Percentiles rank a stretch among this genome's conserved stretches.
These are phyloP conservation scores for Euthynnus affinis DNA, from an alignment of 2,797 vertebrate species.

Conservation along the genomic window DNA sequence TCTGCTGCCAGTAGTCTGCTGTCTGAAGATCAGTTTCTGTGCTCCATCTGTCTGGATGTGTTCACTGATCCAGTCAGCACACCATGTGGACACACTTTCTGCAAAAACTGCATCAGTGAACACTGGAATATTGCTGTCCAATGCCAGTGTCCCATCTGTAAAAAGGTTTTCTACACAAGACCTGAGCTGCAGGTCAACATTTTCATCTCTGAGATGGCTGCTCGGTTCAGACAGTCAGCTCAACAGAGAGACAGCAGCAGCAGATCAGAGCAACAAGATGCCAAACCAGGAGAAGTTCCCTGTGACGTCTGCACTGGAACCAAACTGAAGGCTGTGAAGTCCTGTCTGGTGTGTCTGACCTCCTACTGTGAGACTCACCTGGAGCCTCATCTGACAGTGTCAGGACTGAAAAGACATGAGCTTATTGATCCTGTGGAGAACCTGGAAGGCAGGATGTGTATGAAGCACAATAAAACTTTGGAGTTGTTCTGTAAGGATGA, in stretches of 20 bases:
- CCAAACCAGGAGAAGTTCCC: too few relatives aligned
- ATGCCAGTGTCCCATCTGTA: not conserved
- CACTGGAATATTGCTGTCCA: not conserved
- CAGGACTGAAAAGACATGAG: not conserved
- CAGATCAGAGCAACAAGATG: too few relatives aligned
- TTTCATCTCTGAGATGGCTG: conserved; percentile 4
- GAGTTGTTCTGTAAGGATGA: too few relatives aligned
- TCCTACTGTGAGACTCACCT: conserved; percentile 7
- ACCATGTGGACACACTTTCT: conserved; percentile 15
- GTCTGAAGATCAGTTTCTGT: not conserved
- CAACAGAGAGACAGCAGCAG: too few relatives aligned
- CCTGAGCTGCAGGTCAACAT: conserved; percentile 13
- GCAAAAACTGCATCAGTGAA: not conserved
- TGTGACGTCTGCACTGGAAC: too few relatives aligned
- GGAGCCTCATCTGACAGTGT: not conserved
- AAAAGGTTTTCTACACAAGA: not conserved
- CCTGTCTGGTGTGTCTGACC: too few relatives aligned
- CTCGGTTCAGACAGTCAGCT: not conserved
- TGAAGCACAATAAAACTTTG: too few relatives aligned
- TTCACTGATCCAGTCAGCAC: too few relatives aligned
- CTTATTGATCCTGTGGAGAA: not conserved
- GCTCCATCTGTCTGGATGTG: too few relatives aligned
- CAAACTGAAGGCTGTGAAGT: too few relatives aligned
- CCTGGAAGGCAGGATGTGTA: too few relatives aligned
- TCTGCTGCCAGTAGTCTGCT: not conserved